These are phyloP conservation scores for Scylla paramamosain DNA, from an alignment of 1,140 invertebrate genomes.

Conservation along the genomic window DNA sequence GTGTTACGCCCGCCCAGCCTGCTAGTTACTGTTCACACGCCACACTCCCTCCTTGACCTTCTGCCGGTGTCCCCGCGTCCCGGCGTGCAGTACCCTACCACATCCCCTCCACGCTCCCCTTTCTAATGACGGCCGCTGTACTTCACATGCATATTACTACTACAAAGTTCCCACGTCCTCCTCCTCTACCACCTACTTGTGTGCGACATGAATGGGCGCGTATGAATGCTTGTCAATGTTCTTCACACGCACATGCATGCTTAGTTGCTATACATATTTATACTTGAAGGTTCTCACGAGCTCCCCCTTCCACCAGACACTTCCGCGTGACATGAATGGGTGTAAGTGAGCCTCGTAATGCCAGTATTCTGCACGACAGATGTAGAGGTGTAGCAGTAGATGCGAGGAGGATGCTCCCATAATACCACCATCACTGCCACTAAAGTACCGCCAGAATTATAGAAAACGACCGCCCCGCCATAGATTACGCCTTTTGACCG, in stretches of 20 bases:
- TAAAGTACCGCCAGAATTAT: constrained; percentile 30
- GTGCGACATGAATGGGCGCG: too few relatives aligned
- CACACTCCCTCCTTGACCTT: background rate
- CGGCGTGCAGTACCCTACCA: too few relatives aligned
- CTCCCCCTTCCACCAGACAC: background rate
- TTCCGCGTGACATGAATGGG: background rate
- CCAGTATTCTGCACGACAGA: background rate
- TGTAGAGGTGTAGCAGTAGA: background rate
- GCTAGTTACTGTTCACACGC: background rate
- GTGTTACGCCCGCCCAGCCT: background rate
- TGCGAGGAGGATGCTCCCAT: background rate
- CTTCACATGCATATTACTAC: too few relatives aligned
- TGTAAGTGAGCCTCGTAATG: background rate
- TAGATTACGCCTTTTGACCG: constrained; percentile 40
- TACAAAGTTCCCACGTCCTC: background rate
- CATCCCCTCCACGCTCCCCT: too few relatives aligned
- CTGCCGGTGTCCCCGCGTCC: background rate
- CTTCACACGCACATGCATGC: too few relatives aligned
- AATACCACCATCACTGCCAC: background rate
- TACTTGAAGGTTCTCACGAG: too few relatives aligned
- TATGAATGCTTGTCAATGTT: too few relatives aligned
- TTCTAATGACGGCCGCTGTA: too few relatives aligned
- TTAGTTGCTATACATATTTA: too few relatives aligned
- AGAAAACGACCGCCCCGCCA: constrained; percentile 9
- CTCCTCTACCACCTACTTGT: background rate